Evolutionary conservation across 2,113 vertebrate species (phyloP).

Genomic region (Tyrannus savana): DNA sequence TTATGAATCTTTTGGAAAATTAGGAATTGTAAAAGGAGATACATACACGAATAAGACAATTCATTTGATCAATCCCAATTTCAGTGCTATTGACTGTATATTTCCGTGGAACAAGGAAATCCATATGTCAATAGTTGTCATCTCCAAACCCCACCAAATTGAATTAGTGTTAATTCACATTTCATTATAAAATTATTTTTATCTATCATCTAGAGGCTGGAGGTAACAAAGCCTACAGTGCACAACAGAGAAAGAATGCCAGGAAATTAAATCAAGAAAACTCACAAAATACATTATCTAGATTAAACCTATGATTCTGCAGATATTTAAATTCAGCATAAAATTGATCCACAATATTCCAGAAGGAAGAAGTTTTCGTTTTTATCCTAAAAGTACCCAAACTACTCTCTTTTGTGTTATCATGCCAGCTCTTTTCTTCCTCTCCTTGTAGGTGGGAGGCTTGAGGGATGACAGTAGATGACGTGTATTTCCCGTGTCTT

Average conservation of each 20-base stretch:
- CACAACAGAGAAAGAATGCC: neutral
- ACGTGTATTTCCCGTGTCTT: neutral
- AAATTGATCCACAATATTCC: neutral
- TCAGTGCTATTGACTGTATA: conserved; percentile 20
- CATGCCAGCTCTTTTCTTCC: neutral
- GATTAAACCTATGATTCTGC: conserved; percentile 33
- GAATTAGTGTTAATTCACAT: conserved; percentile 48
- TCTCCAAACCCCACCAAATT: conserved; percentile 36
- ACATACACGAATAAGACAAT: neutral
- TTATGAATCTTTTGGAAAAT: neutral
- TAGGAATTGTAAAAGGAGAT: neutral
- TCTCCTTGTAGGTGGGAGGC: neutral
- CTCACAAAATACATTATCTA: conserved; percentile 34
- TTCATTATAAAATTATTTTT: conserved; percentile 51
- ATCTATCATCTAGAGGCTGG: neutral
- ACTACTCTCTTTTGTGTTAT: neutral
- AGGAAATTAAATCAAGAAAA: conserved; percentile 38
- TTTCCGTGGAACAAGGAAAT: conserved; percentile 30
- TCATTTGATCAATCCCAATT: neutral
- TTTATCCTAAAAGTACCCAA: neutral
- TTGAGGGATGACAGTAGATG: neutral
- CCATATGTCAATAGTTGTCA: conserved; percentile 9
- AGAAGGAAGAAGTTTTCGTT: neutral
- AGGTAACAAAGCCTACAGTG: neutral
- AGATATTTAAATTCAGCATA: conserved; percentile 46